Base-by-base conservation (phyloP, 2,888 invertebrate genomes). In the Lepeophtheirus nordmannii region DNA sequence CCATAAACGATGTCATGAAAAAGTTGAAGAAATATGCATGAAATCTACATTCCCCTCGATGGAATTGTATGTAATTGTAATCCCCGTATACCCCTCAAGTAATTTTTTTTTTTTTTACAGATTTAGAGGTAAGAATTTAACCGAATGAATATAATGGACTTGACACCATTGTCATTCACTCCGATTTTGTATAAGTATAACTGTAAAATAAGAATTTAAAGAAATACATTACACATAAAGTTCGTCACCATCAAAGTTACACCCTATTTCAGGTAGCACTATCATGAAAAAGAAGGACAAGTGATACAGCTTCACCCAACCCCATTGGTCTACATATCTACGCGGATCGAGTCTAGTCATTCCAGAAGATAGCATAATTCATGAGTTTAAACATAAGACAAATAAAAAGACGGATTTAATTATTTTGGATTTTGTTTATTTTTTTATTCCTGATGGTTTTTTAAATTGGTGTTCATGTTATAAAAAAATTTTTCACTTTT, bases 31-130 rank as follows among this genome's bases (percentile, higher is more conserved):
- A 11, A 53, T 56, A 20, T 65, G 65, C 37, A 22, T 38, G 9
- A 23, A 65, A 10, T 56, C 65, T 14, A 37, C 58, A n/a, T 58
- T 65, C 14, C 65, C 65, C 40, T n/a, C 58, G 12, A 65, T 65
- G 65, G 65, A 65, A 39, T 17, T 65, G 65, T 65, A 58, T 20
- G 65, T 58, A 20, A 3, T 30, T 22, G 7, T 60, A 60, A 60
- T 37, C 22, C 10, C 39, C n/a, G 1, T 57, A 12, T 64, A 30
- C 30, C 2, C 8, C 8, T 46, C 2, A 46, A 1, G n/a, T 5
- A 46, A 46, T 17, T 3, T 46, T 5, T n/a, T 46, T n/a, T 46
- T 46, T 5, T 46, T 17, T 46, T 46, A 17, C 53, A 46, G 53
- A 46, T 46, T 46, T 17, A 46, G 53, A 46, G 53, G 53, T 46